phyloP scores from a whole-genome alignment of 1,140 invertebrate species.

The Eurytemora carolleeae region DNA sequence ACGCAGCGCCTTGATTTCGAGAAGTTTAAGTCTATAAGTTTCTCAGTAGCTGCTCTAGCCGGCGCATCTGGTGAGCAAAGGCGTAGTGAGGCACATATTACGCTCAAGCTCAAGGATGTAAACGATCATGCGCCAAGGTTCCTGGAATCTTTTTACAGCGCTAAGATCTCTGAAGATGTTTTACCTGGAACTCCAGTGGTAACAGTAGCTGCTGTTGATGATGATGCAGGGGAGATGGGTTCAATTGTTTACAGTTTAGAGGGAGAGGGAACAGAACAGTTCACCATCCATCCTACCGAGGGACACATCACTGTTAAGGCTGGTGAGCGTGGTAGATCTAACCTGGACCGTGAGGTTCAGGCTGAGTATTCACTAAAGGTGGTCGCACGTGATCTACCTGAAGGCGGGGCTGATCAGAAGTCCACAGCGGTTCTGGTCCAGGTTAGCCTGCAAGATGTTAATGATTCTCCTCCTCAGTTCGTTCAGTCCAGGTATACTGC shows the following conservation, averaged over 20 bases:
- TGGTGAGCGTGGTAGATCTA: slow-evolving; percentile 31
- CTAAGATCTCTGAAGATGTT: slow-evolving; percentile 48
- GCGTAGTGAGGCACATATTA: slow-evolving; percentile 28
- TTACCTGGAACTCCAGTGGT: slow-evolving; percentile 43
- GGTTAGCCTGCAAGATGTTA: slow-evolving; percentile 54
- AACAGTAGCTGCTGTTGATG: slow-evolving; percentile 44
- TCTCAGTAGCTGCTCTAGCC: slow-evolving; percentile 46
- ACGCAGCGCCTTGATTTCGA: slow-evolving; percentile 54
- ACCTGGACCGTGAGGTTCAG: slow-evolving; percentile 50
- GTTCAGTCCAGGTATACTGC: slow-evolving; percentile 23
- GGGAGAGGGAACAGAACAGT: slow-evolving; percentile 47
- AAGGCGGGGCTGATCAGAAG: slow-evolving; percentile 14
- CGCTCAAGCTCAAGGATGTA: slow-evolving; percentile 6
- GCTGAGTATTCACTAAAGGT: slow-evolving; percentile 43
- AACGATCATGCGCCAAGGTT: not conserved
- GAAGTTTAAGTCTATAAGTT: slow-evolving; percentile 36
- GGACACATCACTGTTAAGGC: slow-evolving; percentile 28
- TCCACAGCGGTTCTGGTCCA: slow-evolving; percentile 29
- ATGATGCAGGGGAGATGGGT: slow-evolving; percentile 45
- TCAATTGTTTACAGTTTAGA: slow-evolving; percentile 42
- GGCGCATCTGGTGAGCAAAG: slow-evolving; percentile 21
- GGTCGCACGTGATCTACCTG: slow-evolving; percentile 47
- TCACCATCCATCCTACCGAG: slow-evolving; percentile 42
- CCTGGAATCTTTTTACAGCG: slow-evolving; percentile 25
- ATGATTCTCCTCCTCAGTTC: slow-evolving; percentile 50